These are phyloP conservation scores for Melanotaenia parkinsoni DNA, from an alignment of 2,797 vertebrate species.

Conservation along the genomic window DNA sequence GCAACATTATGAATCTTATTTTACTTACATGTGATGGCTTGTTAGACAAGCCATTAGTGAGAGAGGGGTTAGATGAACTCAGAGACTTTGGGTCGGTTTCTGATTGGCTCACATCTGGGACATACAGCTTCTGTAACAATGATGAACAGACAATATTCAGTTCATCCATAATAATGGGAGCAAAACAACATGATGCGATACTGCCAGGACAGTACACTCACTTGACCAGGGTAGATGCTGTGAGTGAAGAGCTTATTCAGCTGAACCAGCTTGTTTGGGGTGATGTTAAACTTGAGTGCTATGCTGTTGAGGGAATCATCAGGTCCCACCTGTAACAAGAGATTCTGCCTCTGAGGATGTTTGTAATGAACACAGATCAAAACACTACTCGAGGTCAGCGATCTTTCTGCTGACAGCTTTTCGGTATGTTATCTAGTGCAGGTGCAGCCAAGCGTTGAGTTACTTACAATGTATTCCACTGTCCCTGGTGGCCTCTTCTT, in stretches of 20 bases:
- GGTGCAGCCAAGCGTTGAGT: not conserved
- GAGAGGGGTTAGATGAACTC: conserved; percentile 33
- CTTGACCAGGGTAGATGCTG: conserved; percentile 95
- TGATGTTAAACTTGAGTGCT: conserved; percentile 95
- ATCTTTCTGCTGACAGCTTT: not conserved
- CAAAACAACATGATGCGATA: not conserved
- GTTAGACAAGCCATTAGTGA: conserved; percentile 44
- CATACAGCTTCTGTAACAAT: conserved; percentile 80
- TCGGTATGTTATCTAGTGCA: not conserved
- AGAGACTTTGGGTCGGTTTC: conserved; percentile 66
- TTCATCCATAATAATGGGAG: not conserved
- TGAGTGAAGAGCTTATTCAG: conserved; percentile 95
- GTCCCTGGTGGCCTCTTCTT: conserved; percentile 92
- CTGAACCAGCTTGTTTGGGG: conserved; percentile 96
- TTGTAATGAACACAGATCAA: not conserved
- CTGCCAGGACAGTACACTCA: conserved; percentile 65
- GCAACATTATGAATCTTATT: not conserved
- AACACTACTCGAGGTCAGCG: not conserved
- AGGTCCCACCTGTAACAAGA: conserved; percentile 81
- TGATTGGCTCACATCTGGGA: conserved; percentile 77
- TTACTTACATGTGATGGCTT: conserved; percentile 64
- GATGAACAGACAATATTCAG: conserved; percentile 24
- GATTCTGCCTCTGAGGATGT: not conserved
- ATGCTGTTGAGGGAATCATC: conserved; percentile 95
- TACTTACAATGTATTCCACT: conserved; percentile 91